These are phyloP conservation scores for Varecia variegata DNA, from an alignment of 2,797 vertebrate species.

Conservation along the genomic window DNA sequence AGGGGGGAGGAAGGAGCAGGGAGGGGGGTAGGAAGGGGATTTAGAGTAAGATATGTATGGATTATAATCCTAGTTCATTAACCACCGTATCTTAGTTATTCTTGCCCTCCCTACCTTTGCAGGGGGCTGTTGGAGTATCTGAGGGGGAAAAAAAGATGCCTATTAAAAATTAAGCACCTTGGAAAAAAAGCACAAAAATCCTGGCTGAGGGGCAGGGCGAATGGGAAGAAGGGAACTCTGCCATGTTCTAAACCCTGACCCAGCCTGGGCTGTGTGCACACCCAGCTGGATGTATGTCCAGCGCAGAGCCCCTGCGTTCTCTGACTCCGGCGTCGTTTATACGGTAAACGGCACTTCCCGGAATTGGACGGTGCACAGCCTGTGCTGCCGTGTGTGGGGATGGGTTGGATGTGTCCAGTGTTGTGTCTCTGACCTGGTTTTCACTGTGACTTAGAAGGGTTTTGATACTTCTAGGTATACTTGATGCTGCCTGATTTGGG, in stretches of 20 bases:
- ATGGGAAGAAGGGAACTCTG: not conserved
- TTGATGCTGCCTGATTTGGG: not conserved
- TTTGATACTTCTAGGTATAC: not conserved
- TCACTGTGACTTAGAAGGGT: not conserved
- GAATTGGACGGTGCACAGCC: fast-evolving
- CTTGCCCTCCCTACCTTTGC: not conserved
- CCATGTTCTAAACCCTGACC: not conserved
- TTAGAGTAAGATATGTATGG: not conserved
- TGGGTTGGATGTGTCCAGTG: not conserved
- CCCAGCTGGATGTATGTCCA: no score
- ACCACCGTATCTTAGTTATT: not conserved
- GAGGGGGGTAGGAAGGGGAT: no score
- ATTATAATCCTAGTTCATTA: not conserved
- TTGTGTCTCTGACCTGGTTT: not conserved
- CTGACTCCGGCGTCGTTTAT: fast-evolving
- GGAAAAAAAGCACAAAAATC: not conserved
- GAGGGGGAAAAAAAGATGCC: fast-evolving
- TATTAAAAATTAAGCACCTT: not conserved
- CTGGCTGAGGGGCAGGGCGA: no score
- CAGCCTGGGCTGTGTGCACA: fast-evolving
- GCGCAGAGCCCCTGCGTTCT: not conserved
- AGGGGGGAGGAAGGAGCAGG: not conserved
- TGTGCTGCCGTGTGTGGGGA: not conserved
- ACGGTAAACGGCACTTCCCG: fast-evolving
- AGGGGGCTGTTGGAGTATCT: not conserved